These are phyloP conservation scores for Cyanistes caeruleus DNA, from an alignment of 2,113 vertebrate species.

Conservation along the genomic window DNA sequence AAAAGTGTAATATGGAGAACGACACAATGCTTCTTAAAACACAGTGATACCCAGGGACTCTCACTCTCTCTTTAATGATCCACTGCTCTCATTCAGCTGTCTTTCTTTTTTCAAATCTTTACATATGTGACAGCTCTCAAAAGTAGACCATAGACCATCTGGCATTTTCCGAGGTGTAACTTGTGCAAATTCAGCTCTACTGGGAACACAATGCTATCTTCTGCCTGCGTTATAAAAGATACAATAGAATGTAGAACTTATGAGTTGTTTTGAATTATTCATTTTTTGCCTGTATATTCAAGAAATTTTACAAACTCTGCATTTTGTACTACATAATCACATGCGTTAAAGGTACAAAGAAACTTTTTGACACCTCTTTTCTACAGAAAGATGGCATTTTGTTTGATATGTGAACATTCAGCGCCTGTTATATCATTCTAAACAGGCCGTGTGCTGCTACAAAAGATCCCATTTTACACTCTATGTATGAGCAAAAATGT, in stretches of 20 bases:
- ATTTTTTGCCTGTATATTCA: constrained; percentile 90
- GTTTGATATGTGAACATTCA: constrained; percentile 84
- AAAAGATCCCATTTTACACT: constrained; percentile 84
- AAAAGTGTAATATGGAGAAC: constrained; percentile 67
- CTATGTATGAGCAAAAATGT: constrained; percentile 70
- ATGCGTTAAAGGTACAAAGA: constrained; percentile 83
- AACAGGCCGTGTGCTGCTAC: constrained; percentile 80
- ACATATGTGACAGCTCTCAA: constrained; percentile 88
- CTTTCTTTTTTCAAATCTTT: constrained; percentile 83
- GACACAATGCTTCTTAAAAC: constrained; percentile 81
- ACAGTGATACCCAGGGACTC: constrained; percentile 81
- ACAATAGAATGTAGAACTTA: constrained; percentile 85
- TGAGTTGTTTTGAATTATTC: constrained; percentile 96
- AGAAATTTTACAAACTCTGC: constrained; percentile 87
- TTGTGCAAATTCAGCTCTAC: constrained; percentile 97
- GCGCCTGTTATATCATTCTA: constrained; percentile 81
- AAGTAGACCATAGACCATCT: constrained; percentile 91
- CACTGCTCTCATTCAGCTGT: constrained; percentile 82
- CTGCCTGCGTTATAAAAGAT: constrained; percentile 89
- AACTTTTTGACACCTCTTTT: constrained; percentile 87
- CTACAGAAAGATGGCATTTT: constrained; percentile 84
- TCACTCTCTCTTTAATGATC: constrained; percentile 81
- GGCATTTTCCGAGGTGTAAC: constrained; percentile 90
- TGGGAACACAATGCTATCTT: constrained; percentile 89
- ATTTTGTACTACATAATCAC: constrained; percentile 87